These are phyloP conservation scores for Erythrocercus mccallii DNA, from an alignment of 2,113 vertebrate genomes.

Conservation along the genomic window DNA sequence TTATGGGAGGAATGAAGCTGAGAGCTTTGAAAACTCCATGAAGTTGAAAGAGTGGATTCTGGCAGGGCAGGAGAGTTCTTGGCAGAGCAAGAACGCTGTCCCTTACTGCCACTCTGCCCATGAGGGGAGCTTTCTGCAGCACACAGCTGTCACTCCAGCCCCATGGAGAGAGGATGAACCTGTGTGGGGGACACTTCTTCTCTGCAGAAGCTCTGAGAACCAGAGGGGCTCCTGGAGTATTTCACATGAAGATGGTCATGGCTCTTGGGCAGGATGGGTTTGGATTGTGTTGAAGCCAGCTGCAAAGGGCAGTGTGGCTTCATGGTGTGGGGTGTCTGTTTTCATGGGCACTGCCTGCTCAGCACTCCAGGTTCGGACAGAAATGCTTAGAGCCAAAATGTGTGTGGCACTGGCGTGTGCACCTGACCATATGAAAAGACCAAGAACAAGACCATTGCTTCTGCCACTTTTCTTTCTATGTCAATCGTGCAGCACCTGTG, in stretches of 20 bases:
- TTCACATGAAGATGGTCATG: neutral
- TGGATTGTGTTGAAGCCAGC: neutral
- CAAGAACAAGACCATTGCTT: neutral
- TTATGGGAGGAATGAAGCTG: neutral
- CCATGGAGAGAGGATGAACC: neutral
- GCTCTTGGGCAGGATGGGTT: neutral
- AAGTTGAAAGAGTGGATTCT: neutral
- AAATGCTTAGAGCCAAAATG: neutral
- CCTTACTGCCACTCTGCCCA: neutral
- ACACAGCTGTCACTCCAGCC: neutral
- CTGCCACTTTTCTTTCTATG: neutral
- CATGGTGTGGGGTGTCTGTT: rapidly evolving
- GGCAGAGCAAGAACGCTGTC: neutral
- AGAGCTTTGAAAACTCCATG: neutral
- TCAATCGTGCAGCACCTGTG: neutral
- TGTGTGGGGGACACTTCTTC: neutral
- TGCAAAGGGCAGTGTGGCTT: neutral
- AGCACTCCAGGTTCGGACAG: rapidly evolving
- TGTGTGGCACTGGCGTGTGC: neutral
- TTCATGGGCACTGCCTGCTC: neutral
- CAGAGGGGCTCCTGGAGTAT: neutral
- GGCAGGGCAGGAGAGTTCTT: neutral
- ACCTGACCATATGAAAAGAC: neutral
- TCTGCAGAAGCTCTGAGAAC: neutral
- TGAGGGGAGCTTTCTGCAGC: neutral